These are phyloP conservation scores for Diadema setosum DNA, from an alignment of 35 echinoderm and acorn worm species.

Conservation along the genomic window DNA sequence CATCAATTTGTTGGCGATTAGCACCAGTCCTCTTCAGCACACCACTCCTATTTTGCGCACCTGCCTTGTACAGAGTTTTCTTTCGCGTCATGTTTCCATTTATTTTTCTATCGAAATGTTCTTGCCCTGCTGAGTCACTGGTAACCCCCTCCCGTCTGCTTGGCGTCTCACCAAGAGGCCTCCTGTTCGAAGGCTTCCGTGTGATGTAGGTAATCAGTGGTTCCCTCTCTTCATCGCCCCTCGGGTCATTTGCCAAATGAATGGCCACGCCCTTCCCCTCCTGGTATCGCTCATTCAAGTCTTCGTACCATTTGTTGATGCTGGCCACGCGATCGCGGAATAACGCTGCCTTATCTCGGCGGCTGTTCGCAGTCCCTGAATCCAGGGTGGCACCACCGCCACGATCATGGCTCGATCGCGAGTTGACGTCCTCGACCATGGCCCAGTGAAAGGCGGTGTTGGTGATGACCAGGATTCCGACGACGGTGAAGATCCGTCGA, in stretches of 20 bases:
- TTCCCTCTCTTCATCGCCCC: background rate
- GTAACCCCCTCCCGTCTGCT: too few species aligned
- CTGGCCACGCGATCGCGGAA: conserved; percentile 3
- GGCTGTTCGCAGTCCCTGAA: background rate
- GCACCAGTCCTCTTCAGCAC: background rate
- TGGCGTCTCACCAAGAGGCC: background rate
- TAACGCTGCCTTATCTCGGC: too few species aligned
- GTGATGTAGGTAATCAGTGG: background rate
- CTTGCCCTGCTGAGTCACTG: too few species aligned
- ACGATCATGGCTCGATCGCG: background rate
- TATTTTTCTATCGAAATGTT: too few species aligned
- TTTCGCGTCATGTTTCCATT: too few species aligned
- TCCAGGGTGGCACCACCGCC: background rate
- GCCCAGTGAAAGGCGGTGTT: conserved; percentile 19
- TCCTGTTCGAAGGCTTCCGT: background rate
- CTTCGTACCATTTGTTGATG: conserved; percentile 14
- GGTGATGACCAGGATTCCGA: background rate
- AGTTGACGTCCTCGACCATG: background rate
- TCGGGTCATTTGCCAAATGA: background rate
- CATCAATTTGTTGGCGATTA: background rate
- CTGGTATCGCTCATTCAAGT: background rate
- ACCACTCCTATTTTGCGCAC: background rate
- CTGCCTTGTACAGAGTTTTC: too few species aligned
- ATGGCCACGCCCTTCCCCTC: background rate
- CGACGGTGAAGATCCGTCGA: background rate